phyloP scores from a whole-genome alignment of 2,113 vertebrate species.

The Tupaia chinensis region DNA sequence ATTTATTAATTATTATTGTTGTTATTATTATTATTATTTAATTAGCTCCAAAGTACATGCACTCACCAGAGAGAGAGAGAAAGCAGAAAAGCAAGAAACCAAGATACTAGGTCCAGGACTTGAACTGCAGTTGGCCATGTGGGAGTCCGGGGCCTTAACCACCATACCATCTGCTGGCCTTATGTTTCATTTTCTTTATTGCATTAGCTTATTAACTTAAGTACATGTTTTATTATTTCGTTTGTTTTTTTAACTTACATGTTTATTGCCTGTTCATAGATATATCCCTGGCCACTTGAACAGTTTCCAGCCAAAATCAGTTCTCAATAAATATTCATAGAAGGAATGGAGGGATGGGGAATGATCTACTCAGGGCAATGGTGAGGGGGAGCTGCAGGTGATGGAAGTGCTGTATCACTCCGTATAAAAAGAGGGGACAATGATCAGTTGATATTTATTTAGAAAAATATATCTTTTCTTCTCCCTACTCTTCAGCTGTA shows the following conservation, averaged over 20 bases:
- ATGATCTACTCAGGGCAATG: not conserved
- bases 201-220: not conserved
- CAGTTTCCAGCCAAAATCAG: not conserved
- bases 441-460: not conserved
- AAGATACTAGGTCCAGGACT: too few species aligned
- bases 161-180: too few species aligned
- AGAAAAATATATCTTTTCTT: not conserved
- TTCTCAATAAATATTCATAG: not conserved
- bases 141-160: too few species aligned
- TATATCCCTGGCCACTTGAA: not conserved
- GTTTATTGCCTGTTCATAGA: not conserved
- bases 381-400: not conserved
- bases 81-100: too few species aligned
- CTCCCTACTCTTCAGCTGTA: not conserved
- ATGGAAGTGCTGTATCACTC: too few species aligned
- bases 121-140: too few species aligned
- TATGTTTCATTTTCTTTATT: not conserved
- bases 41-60: too few species aligned
- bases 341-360: not conserved
- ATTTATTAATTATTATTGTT: too few species aligned
- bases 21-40: too few species aligned
- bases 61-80: too few species aligned
- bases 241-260: not conserved
- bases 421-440: not conserved
- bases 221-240: not conserved